These are phyloP conservation scores for Timema cristinae DNA, from an alignment of 2,888 invertebrate genomes.

Conservation along the genomic window DNA sequence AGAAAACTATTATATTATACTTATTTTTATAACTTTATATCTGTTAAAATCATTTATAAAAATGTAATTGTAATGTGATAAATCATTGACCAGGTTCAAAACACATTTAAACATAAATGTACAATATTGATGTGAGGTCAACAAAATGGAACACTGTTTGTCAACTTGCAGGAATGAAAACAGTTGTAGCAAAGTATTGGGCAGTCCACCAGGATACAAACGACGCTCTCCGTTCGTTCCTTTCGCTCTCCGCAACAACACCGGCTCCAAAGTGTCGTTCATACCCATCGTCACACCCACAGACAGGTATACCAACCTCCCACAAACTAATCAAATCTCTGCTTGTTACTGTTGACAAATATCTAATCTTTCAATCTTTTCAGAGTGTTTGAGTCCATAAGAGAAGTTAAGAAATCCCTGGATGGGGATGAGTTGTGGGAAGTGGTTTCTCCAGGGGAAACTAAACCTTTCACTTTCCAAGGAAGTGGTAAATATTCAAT, in stretches of 20 bases:
- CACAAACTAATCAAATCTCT: background rate
- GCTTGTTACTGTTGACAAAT: background rate
- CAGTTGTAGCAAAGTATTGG: slow-evolving; percentile 45
- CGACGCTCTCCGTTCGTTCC: slow-evolving; percentile 90
- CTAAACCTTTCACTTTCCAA: slow-evolving; percentile 83
- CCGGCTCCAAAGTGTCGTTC: slow-evolving; percentile 82
- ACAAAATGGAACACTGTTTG: background rate
- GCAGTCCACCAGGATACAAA: slow-evolving; percentile 59
- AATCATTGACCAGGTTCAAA: no score
- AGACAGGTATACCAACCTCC: slow-evolving; percentile 42
- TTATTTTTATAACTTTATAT: background rate
- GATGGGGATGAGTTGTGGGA: slow-evolving; percentile 61
- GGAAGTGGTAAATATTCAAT: slow-evolving; percentile 51
- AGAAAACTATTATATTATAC: no score
- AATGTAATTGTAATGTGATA: no score
- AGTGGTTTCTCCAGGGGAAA: slow-evolving; percentile 67
- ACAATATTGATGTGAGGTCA: background rate
- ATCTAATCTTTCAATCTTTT: slow-evolving; percentile 8
- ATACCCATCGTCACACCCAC: slow-evolving; percentile 73
- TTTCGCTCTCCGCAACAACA: slow-evolving; percentile 87
- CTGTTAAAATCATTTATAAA: no score
- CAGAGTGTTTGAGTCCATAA: no score
- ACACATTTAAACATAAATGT: background rate
- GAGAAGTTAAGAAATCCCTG: slow-evolving; percentile 37
- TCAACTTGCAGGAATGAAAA: slow-evolving; percentile 29